Evolutionary conservation across 1,140 invertebrate species (phyloP).

Genomic region (Euwallacea similis): DNA sequence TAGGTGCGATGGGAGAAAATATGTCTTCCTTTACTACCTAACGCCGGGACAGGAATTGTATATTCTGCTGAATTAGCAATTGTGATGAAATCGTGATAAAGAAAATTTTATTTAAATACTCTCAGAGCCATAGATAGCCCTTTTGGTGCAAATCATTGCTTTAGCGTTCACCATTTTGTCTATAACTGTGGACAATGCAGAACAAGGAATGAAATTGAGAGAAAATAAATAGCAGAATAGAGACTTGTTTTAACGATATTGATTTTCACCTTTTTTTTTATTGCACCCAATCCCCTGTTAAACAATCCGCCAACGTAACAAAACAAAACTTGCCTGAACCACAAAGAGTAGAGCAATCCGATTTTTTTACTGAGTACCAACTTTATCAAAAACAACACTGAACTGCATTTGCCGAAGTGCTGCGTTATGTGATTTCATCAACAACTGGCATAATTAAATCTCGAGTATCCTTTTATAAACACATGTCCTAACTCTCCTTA

Average conservation of each 20-base stretch:
- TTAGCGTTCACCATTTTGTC: too few relatives aligned
- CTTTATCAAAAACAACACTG: neutral
- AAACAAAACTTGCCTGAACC: neutral
- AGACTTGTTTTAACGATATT: neutral
- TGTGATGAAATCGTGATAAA: too few relatives aligned
- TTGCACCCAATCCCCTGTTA: neutral
- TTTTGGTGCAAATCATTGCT: too few relatives aligned
- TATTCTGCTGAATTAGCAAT: too few relatives aligned
- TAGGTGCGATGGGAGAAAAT: neutral
- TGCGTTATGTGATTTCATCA: conserved; percentile 23
- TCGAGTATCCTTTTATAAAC: conserved; percentile 45
- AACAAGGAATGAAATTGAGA: neutral
- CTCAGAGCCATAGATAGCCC: too few relatives aligned
- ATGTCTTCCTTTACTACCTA: too few relatives aligned
- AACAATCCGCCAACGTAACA: conserved; percentile 4
- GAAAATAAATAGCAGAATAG: neutral
- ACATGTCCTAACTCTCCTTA: conserved; percentile 39
- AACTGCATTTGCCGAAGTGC: conserved; percentile 22
- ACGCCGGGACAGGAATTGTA: too few relatives aligned
- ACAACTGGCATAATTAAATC: conserved; percentile 29
- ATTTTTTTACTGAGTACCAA: too few relatives aligned
- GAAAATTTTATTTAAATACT: too few relatives aligned
- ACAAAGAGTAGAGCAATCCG: too few relatives aligned
- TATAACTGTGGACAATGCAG: too few relatives aligned
- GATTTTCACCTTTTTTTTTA: neutral